Evolutionary conservation across 2,888 invertebrate genomes (phyloP).

Genomic region (Chrysolina americana): DNA sequence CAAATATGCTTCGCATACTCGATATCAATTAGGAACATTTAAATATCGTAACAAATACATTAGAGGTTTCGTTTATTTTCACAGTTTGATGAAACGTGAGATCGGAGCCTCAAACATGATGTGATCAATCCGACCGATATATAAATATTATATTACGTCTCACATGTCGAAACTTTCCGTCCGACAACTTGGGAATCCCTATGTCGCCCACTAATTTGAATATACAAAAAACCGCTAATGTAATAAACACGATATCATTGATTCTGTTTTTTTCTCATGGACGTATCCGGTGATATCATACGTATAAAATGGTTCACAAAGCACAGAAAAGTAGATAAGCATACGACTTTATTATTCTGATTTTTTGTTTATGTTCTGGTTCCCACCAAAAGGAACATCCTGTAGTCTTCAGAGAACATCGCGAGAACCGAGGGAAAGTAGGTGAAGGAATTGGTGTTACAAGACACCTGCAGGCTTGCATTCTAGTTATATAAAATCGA

Average conservation of each 20-base stretch:
- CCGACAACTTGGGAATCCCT: constrained; percentile 7
- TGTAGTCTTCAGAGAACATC: too few species aligned
- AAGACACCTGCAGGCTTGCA: too few species aligned
- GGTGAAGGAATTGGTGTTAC: too few species aligned
- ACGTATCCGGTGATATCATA: neutral
- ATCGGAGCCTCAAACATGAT: neutral
- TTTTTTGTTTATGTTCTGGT: too few species aligned
- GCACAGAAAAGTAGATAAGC: neutral
- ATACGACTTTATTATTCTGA: neutral
- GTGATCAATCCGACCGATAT: neutral
- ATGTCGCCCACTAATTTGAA: neutral
- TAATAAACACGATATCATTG: neutral
- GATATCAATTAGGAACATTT: too few species aligned
- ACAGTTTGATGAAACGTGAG: neutral
- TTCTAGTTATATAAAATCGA: too few species aligned
- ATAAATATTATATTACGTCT: constrained; percentile 7
- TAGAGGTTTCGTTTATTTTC: neutral
- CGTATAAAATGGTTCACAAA: neutral
- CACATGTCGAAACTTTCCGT: neutral
- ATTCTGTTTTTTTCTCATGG: neutral
- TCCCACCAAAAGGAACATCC: too few species aligned
- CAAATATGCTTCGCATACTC: neutral
- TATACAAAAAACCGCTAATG: constrained; percentile 16
- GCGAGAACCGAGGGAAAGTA: too few species aligned
- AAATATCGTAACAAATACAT: neutral